Conservation (phyloP, 1,140 invertebrate species). For the Tyrophagus putrescentiae region DNA sequence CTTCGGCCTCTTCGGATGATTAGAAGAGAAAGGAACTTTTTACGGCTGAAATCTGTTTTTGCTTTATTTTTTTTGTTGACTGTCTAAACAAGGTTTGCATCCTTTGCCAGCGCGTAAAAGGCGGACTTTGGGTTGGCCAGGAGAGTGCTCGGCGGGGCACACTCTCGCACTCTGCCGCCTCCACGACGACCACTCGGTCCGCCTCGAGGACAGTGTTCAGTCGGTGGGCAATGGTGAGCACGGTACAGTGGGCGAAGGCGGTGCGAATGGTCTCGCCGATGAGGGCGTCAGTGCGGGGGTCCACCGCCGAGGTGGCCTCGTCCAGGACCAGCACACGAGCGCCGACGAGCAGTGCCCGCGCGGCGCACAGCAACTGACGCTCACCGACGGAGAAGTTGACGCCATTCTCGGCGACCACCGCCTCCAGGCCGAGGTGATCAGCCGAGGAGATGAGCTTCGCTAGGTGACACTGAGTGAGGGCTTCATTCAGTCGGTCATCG, state of each 20-base stretch:
- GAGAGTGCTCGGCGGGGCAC: conserved; percentile 20
- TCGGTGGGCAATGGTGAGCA: conserved; percentile 37
- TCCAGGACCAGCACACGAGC: conserved; percentile 35
- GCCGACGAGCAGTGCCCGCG: neutral
- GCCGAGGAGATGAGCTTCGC: conserved; percentile 19
- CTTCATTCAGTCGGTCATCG: conserved; percentile 26
- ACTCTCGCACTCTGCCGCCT: conserved; percentile 23
- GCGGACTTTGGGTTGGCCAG: conserved; percentile 10
- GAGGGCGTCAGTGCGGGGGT: conserved; percentile 33
- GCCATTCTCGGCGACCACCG: conserved; percentile 22
- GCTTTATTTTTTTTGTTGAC: too few relatives aligned
- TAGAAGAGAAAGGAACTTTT: too few relatives aligned
- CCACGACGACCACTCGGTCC: conserved; percentile 24
- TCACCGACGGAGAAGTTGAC: conserved; percentile 33
- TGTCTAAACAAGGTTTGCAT: conserved; percentile 28
- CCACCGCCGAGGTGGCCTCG: conserved; percentile 35
- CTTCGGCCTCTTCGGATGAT: too few relatives aligned
- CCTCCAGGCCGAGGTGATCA: conserved; percentile 20
- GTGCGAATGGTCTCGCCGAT: conserved; percentile 34
- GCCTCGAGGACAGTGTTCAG: conserved; percentile 35
- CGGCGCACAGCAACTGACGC: conserved; percentile 21
- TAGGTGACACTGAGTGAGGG: conserved; percentile 27
- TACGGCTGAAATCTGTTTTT: too few relatives aligned
- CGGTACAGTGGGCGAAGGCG: conserved; percentile 33
- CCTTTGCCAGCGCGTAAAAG: conserved; percentile 22